Evolutionary conservation across 2,888 invertebrate genomes (phyloP), one percentile per base, ranked within the genome.

Genomic region (Brenthis hecate): DNA sequence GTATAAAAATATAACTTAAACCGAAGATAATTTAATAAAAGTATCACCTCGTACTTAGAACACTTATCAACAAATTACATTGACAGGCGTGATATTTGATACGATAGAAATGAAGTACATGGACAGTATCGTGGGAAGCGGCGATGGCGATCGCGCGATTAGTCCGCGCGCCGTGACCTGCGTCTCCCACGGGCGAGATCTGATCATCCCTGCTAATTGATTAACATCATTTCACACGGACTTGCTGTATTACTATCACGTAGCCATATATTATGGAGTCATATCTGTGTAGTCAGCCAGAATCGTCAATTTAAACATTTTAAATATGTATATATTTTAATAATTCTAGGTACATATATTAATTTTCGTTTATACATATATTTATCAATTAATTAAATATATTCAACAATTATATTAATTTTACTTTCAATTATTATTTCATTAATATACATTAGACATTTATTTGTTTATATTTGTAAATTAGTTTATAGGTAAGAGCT

Each of bases 21-120:
- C 19, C 8, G 11, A n/a, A 23, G 19, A 19, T 14, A 28, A 48
- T 60, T n/a, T 8, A 60, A 60, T 50, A 50, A 48, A 28, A 11
- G n/a, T 11, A 48, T 28, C 5, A 60, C 48, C 48, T 60, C 48
- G 58, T 60, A 28, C 28, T 48, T 2, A 60, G 58, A 60, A 48
- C 58, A 68, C 74, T 71, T 74, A 76, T 77, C 69, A 69, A 68
- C 73, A 70, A 73, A 76, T 77, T 66, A 68, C 71, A 72, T 69
- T 74, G 77, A 77, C 77, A 79, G 84, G 85, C 83, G 85, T 84
- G 87, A 85, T 80, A 89, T 86, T 84, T 72, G 88, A 89, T 85
- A 85, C 84, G 82, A 81, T 56, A 66, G 66, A 55, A 61, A 80
- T 75, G 78, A 80, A 62, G 62, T 62, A 74, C 73, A 77, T 77